phyloP scores from a whole-genome alignment of 2,797 vertebrate genomes.

The Centropyge bicolor region DNA sequence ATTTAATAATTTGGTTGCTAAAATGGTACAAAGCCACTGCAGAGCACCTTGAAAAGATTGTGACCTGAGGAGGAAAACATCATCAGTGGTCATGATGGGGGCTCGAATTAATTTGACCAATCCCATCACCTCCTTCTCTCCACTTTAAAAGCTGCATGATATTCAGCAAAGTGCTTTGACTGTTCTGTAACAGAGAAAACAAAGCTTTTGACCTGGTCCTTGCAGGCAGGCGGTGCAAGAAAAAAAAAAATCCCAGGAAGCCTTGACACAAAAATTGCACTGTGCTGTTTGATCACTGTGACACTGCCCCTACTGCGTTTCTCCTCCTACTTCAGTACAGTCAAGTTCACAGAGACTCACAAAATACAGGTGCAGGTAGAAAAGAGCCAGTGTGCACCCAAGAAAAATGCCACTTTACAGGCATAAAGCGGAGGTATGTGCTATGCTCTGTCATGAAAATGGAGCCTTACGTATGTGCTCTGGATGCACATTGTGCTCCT shows the following conservation, averaged over 20 bases:
- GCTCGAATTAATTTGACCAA: conserved; percentile 52
- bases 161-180: conserved; percentile 54
- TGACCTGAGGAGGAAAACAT: conserved; percentile 26
- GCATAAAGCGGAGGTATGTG: conserved; percentile 50
- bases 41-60: conserved; percentile 34
- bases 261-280: conserved; percentile 75
- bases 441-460: conserved; percentile 58
- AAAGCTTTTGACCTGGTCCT: conserved; percentile 65
- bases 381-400: conserved; percentile 50
- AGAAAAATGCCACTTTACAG: conserved; percentile 65
- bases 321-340: conserved; percentile 69
- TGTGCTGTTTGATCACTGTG: conserved; percentile 72
- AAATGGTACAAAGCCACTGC: conserved; percentile 17
- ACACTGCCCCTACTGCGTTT: conserved; percentile 65
- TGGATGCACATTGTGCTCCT: conserved; percentile 34
- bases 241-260: conserved; percentile 59
- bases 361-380: conserved; percentile 70
- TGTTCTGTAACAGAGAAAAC: conserved; percentile 70
- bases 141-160: conserved; percentile 31
- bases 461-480: conserved; percentile 20
- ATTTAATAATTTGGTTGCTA: conserved; percentile 38
- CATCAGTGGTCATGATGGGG: conserved; percentile 36
- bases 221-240: conserved; percentile 39
- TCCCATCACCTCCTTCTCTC: conserved; percentile 48
- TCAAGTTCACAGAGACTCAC: conserved; percentile 74